A percentile compares a stretch with the other conserved stretches of the same genome.
These are phyloP conservation scores for Porites evermanni DNA, from an alignment of 92 coral and sea anemone species.

Conservation along the genomic window DNA sequence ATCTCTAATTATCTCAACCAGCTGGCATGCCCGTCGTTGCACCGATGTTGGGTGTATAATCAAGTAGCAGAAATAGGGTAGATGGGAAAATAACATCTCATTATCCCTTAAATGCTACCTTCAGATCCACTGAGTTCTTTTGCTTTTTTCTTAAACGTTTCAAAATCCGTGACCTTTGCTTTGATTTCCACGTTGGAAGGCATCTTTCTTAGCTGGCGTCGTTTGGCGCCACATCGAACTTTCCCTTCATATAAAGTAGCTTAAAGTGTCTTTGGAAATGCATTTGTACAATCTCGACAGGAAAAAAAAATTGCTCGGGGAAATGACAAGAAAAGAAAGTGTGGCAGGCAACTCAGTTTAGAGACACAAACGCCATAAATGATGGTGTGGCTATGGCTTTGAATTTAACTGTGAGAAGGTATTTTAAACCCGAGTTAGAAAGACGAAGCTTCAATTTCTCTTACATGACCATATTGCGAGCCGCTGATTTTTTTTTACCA, in stretches of 20 bases:
- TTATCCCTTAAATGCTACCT: constrained; percentile 44
- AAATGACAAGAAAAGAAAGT: neutral
- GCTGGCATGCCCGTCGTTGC: too few relatives aligned
- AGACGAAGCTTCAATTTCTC: neutral
- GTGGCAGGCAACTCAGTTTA: too few relatives aligned
- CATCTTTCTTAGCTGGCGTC: constrained; percentile 40
- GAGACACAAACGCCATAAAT: too few relatives aligned
- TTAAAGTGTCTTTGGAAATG: neutral
- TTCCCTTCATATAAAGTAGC: neutral
- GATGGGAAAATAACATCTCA: neutral
- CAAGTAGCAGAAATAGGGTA: too few relatives aligned
- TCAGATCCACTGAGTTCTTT: constrained; percentile 75
- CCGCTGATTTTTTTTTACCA: constrained; percentile 9
- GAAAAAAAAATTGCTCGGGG: neutral
- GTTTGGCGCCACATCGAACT: constrained; percentile 7
- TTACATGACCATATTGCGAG: neutral
- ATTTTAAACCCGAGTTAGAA: too few relatives aligned
- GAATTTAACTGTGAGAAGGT: too few relatives aligned
- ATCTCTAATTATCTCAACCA: too few relatives aligned
- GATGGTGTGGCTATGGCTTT: too few relatives aligned
- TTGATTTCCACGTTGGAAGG: constrained; percentile 95
- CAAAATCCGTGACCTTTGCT: constrained; percentile 74
- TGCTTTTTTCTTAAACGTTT: constrained; percentile 64
- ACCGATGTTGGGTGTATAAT: too few relatives aligned
- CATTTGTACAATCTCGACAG: neutral